Percentiles rank a stretch among this genome's conserved stretches.
These are phyloP conservation scores for Hemibagrus wyckioides DNA, from an alignment of 2,113 vertebrate species.

Conservation along the genomic window DNA sequence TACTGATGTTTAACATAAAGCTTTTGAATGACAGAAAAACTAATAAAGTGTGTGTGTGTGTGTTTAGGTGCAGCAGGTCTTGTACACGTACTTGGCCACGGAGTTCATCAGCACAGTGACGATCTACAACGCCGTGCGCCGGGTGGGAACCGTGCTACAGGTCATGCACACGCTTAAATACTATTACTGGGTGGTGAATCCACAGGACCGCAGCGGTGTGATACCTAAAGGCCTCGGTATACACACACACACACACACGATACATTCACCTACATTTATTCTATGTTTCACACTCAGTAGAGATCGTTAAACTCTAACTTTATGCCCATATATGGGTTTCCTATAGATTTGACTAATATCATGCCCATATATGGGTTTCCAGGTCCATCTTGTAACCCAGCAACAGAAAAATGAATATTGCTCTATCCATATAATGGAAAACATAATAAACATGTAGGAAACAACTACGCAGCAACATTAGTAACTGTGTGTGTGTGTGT, in stretches of 20 bases:
- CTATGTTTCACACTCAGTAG: no score
- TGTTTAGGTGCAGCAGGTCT: slow-evolving; percentile 84
- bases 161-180: slow-evolving; percentile 96
- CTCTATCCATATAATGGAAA: not conserved
- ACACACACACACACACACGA: not conserved
- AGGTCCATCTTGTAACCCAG: not conserved
- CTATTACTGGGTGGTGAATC: slow-evolving; percentile 95
- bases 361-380: not conserved
- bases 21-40: not conserved
- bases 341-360: no score
- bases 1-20: not conserved
- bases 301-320: not conserved
- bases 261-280: not conserved
- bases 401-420: not conserved
- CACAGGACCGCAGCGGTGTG: slow-evolving; percentile 93
- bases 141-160: slow-evolving; percentile 92
- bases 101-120: slow-evolving; percentile 96
- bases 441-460: no score
- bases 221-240: slow-evolving; percentile 87
- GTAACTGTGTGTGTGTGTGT: slow-evolving; percentile 25
- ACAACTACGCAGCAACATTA: no score
- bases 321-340: not conserved
- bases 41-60: not conserved
- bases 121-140: slow-evolving; percentile 92
- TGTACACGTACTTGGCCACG: slow-evolving; percentile 94